Evolutionary conservation across 2,113 vertebrate genomes (phyloP).

Genomic region (Fulmarus glacialis): DNA sequence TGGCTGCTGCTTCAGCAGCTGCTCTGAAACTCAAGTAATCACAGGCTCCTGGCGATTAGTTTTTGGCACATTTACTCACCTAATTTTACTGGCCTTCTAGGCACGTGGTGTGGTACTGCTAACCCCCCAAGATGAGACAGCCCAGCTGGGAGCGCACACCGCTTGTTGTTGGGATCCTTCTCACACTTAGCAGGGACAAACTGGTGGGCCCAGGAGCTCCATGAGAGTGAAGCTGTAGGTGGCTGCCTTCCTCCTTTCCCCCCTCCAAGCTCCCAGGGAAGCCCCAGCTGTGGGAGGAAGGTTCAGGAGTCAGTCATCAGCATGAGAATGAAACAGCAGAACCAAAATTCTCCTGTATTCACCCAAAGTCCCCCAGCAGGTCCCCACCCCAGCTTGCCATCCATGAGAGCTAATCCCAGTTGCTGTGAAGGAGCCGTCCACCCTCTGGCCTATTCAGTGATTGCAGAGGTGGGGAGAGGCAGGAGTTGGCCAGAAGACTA

Average conservation of each 20-base stretch:
- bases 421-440: background rate
- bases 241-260: background rate
- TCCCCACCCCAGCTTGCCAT: background rate
- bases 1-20: background rate
- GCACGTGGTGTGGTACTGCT: background rate
- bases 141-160: background rate
- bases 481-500: background rate
- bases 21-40: background rate
- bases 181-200: background rate
- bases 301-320: background rate
- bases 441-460: background rate
- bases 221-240: background rate
- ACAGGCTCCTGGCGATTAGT: background rate
- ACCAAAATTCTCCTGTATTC: background rate
- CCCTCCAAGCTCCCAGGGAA: background rate
- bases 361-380: background rate
- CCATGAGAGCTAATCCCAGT: background rate
- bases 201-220: background rate
- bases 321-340: background rate
- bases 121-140: background rate
- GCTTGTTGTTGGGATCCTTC: background rate
- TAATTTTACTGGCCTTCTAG: background rate
- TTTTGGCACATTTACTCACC: background rate
- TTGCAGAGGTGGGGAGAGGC: background rate
- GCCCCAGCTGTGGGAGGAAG: background rate